Conservation (phyloP, 2,113 vertebrate species). For the Rhabdornis inornatus region DNA sequence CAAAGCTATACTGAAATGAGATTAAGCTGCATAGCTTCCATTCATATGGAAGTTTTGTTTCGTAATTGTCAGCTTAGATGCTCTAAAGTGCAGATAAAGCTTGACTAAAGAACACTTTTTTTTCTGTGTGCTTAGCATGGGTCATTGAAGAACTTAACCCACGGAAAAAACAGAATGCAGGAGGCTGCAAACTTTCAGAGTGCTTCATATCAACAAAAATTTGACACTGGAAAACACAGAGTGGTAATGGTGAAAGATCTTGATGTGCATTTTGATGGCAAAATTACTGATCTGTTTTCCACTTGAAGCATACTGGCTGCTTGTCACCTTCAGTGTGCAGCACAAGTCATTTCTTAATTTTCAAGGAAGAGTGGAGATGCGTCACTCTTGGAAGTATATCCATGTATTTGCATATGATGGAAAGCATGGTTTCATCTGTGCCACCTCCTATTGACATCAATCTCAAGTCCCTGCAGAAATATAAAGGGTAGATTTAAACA, state of each 20-base stretch:
- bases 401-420: conserved; percentile 87
- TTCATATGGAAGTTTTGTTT: background rate
- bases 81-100: background rate
- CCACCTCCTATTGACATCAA: conserved; percentile 78
- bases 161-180: background rate
- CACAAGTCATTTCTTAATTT: background rate
- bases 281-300: background rate
- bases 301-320: rapidly evolving
- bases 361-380: background rate
- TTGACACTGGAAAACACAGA: background rate
- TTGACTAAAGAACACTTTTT: background rate
- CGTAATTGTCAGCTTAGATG: background rate
- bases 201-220: background rate
- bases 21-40: background rate
- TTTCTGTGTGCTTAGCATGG: background rate
- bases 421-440: conserved; percentile 84
- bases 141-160: background rate
- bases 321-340: background rate
- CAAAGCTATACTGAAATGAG: background rate
- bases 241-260: background rate
- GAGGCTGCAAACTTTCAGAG: background rate
- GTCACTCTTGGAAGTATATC: conserved; percentile 74
- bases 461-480: conserved; percentile 74
- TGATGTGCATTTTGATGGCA: background rate
- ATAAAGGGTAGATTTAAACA: background rate